A percentile compares a stretch with the other conserved stretches of the same genome.
Conservation (phyloP, 1,140 invertebrate genomes). For the Tribolium madens region DNA sequence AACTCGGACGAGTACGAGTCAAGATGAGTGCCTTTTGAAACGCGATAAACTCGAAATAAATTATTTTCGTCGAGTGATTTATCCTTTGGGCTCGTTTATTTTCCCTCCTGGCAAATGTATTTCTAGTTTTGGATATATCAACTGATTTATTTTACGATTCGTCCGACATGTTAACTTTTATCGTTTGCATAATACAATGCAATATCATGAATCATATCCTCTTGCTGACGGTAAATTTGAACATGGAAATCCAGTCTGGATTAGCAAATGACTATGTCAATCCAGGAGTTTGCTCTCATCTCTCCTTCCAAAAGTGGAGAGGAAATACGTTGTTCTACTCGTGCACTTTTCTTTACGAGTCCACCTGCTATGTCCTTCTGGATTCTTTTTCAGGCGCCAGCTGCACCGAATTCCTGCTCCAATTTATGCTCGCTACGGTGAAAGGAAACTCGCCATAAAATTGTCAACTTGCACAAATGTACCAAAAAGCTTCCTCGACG, state of each 20-base stretch:
- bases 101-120: slow-evolving; percentile 34
- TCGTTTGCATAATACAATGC: slow-evolving; percentile 36
- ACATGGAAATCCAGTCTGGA: slow-evolving; percentile 16
- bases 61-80: slow-evolving; percentile 46
- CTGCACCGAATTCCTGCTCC: slow-evolving; percentile 35
- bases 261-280: slow-evolving; percentile 31
- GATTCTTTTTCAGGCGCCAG: slow-evolving; percentile 41
- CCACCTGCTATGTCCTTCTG: slow-evolving; percentile 39
- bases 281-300: neutral
- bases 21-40: slow-evolving; percentile 13
- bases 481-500: slow-evolving; percentile 34
- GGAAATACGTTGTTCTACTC: neutral
- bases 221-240: slow-evolving; percentile 9
- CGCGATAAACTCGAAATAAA: slow-evolving; percentile 46
- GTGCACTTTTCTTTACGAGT: slow-evolving; percentile 31
- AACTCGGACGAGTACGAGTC: slow-evolving; percentile 12
- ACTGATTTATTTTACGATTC: slow-evolving; percentile 29
- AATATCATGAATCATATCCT: slow-evolving; percentile 25
- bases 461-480: slow-evolving; percentile 45
- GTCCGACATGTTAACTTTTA: slow-evolving; percentile 35
- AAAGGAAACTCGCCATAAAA: slow-evolving; percentile 45
- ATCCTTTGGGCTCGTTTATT: slow-evolving; percentile 40
- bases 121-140: slow-evolving; percentile 32
- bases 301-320: neutral
- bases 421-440: slow-evolving; percentile 37